Conservation (phyloP, 35 echinoderm and acorn worm species). For the Ptychodera flava region DNA sequence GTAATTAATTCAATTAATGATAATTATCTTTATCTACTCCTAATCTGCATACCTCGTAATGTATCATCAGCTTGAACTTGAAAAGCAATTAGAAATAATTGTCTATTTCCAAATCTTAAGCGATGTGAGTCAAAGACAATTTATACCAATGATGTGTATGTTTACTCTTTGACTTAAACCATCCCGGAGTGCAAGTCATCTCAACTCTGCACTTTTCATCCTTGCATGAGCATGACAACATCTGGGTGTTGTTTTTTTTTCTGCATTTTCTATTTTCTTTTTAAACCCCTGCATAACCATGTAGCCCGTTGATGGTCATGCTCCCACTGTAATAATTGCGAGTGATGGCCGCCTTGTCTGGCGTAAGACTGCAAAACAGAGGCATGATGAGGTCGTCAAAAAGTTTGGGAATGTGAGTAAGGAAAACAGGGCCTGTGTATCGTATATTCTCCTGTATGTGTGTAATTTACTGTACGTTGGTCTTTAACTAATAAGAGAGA, state of each 20-base stretch:
- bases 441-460: no score
- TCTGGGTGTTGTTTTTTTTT: background rate
- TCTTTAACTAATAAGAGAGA: no score
- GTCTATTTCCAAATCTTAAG: background rate
- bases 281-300: background rate
- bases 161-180: no score
- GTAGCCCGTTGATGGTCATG: constrained; percentile 78
- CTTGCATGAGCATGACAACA: background rate
- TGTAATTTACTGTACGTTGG: no score
- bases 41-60: no score
- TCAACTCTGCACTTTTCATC: background rate
- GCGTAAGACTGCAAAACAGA: constrained; percentile 96
- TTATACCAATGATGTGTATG: no score
- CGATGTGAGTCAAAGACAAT: background rate
- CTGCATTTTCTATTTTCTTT: background rate
- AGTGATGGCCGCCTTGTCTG: constrained; percentile 97
- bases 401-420: constrained; percentile 96
- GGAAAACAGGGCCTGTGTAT: background rate
- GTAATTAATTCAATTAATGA: no score
- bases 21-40: no score
- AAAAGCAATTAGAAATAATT: background rate
- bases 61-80: background rate
- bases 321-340: constrained; percentile 71
- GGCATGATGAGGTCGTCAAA: constrained; percentile 89
- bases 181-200: no score